These are phyloP conservation scores for Allobates femoralis DNA, from an alignment of 2,797 vertebrate genomes.

Conservation along the genomic window DNA sequence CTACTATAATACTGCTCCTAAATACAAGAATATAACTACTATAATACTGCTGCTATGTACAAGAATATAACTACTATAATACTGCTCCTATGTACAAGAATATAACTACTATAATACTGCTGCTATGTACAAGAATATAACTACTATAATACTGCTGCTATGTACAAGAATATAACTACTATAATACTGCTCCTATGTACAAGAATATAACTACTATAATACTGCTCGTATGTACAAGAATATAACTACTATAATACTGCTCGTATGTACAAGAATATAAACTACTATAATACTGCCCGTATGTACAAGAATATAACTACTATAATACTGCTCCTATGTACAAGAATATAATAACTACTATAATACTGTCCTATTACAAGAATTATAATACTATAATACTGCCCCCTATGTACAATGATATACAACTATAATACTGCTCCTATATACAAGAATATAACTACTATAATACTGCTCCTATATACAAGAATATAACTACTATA, in stretches of 20 bases:
- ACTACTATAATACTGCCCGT: conserved; percentile 3
- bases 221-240: not conserved
- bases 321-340: not conserved
- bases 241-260: not conserved
- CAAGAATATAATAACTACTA: conserved; percentile 3
- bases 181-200: too few relatives aligned
- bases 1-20: not conserved
- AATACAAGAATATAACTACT: not conserved
- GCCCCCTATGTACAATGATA: too few relatives aligned
- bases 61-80: conserved; percentile 9
- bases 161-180: not conserved
- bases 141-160: not conserved
- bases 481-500: too few relatives aligned
- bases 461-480: not conserved
- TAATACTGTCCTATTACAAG: too few relatives aligned
- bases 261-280: not conserved
- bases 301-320: not conserved
- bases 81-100: not conserved
- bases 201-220: not conserved
- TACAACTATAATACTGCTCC: too few relatives aligned
- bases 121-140: not conserved
- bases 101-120: conserved; percentile 7
- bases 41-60: not conserved
- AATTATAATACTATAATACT: too few relatives aligned
- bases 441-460: not conserved